phyloP scores from a whole-genome alignment of 2,888 invertebrate species.

The Drosophila birchii region DNA sequence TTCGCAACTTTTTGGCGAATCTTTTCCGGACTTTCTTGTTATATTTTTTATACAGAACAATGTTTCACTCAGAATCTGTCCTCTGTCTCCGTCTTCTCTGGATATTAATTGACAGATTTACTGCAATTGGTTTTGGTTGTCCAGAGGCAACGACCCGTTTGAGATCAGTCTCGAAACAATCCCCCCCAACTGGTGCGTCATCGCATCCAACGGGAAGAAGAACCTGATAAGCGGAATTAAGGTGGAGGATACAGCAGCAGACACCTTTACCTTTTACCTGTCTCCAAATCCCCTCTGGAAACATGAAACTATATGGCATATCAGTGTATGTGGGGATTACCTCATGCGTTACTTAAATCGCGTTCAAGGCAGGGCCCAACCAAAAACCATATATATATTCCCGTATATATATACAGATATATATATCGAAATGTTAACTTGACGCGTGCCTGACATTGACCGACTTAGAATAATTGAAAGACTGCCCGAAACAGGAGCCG shows the following conservation, averaged over 20 bases:
- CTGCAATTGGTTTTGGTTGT: conserved; percentile 59
- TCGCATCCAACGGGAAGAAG: conserved; percentile 11
- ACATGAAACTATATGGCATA: conserved; percentile 25
- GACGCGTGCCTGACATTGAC: conserved; percentile 67
- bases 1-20: conserved; percentile 15
- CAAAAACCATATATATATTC: conserved; percentile 3
- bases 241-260: conserved; percentile 4
- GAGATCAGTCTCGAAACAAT: conserved; percentile 16
- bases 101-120: conserved; percentile 69
- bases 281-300: conserved; percentile 13
- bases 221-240: conserved; percentile 8
- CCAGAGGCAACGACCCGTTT: conserved; percentile 35
- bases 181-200: conserved; percentile 18
- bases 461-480: conserved; percentile 60
- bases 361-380: conserved; percentile 32
- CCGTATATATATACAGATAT: conserved; percentile 40
- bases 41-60: conserved; percentile 26
- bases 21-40: conserved; percentile 23
- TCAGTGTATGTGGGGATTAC: conserved; percentile 28
- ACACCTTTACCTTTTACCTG: conserved; percentile 14
- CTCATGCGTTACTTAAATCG: conserved; percentile 36
- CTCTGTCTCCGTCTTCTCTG: neutral
- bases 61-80: conserved; percentile 19
- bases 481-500: conserved; percentile 38
- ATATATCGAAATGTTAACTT: conserved; percentile 56